phyloP scores from a whole-genome alignment of 2,888 invertebrate species.

The Callimorpha dominula region DNA sequence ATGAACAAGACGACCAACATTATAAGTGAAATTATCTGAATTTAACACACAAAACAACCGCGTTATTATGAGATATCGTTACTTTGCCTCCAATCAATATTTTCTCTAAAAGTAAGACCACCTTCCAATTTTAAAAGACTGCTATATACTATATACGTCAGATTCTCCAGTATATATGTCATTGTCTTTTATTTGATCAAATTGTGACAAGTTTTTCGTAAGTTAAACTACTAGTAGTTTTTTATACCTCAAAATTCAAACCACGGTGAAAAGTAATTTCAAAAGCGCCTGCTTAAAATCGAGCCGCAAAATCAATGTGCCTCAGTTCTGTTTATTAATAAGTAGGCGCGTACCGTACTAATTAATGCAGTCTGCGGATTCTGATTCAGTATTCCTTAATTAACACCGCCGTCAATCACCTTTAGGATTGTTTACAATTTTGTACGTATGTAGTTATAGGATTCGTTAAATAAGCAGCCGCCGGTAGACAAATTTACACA shows the following conservation, averaged over 20 bases:
- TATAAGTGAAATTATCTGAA: neutral
- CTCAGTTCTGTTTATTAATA: slow-evolving; percentile 36
- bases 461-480: neutral
- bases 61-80: neutral
- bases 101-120: too few species aligned
- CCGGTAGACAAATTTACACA: neutral
- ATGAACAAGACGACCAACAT: neutral
- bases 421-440: slow-evolving; percentile 21
- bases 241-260: neutral
- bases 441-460: neutral
- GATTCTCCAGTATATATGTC: too few species aligned
- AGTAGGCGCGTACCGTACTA: slow-evolving; percentile 36
- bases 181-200: too few species aligned
- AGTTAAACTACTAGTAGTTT: neutral
- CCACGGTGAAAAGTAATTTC: neutral
- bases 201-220: too few species aligned
- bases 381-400: slow-evolving; percentile 28
- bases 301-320: slow-evolving; percentile 34
- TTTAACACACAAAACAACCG: neutral
- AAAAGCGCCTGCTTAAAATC: slow-evolving; percentile 41
- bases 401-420: slow-evolving; percentile 15
- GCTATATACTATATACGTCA: too few species aligned
- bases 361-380: slow-evolving; percentile 29
- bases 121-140: too few species aligned
- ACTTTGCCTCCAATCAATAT: too few species aligned